Evolutionary conservation across 1,140 invertebrate species (phyloP), one percentile per base, ranked within the genome.

Genomic region (Babylonia areolata): DNA sequence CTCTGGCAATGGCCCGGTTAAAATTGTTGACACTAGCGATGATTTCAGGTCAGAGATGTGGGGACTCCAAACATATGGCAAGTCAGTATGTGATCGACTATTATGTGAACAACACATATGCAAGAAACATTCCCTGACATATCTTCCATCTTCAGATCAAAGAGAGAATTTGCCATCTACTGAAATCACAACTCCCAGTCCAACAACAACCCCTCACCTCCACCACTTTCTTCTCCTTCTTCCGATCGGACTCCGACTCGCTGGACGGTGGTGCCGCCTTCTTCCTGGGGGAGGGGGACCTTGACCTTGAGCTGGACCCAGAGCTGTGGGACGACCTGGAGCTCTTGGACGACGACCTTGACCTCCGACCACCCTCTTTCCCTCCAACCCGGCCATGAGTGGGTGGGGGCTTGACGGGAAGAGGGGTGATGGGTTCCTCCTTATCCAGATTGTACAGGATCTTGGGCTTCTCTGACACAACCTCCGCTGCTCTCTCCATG

Each of bases 371-470:
- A 17, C 39, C 28, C 15, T 75, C 77, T 75, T 40, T 78, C 40
- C 23, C 86, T 51, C 46, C 46, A n/a, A n/a, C n/a, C n/a, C n/a
- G n/a, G n/a, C n/a, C 58, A 40, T 54, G 35, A 71, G 20, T 40
- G 71, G 85, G 40, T 15, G 85, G 82, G 9, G 82, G 78, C 64
- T 85, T 88, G 3, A 90, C 84, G 51, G 87, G 86, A 54, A 85
- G 73, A 31, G 89, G 86, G 46, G 85, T 86, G 3, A 90, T 87
- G 20, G 89, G 87, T 28, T 85, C 87, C 64, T 87, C 90, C 40
- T 86, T 86, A 17, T 84, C 89, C 6, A 91, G 80, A 64, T 90
- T 82, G 81, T 91, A 91, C 80, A 90, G 86, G 81, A 91, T 90
- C 58, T 89, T 90, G 33, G 81, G 20, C 39, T 75, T 71, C 2